Evolutionary conservation across 2,797 vertebrate species (phyloP).

Genomic region (Amblyopsis hoosieri): DNA sequence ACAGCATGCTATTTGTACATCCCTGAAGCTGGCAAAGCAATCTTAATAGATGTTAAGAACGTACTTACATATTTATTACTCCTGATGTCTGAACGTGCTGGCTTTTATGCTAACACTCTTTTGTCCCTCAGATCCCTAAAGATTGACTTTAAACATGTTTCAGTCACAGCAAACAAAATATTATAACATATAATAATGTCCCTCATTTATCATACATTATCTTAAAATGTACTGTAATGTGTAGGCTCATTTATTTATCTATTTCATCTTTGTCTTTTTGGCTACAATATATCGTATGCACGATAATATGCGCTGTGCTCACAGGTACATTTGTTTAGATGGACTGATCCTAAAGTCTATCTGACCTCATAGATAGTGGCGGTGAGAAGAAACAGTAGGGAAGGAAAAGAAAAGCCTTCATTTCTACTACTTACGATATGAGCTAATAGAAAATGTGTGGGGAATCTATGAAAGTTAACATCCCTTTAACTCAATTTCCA

Average conservation of each 20-base stretch:
- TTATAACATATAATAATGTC: conserved; percentile 35
- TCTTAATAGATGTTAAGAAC: conserved; percentile 28
- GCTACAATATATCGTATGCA: no score
- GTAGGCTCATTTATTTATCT: no score
- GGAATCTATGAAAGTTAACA: conserved; percentile 59
- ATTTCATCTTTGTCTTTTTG: no score
- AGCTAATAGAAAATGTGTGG: conserved; percentile 41
- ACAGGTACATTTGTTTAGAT: no score
- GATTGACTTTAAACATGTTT: conserved; percentile 53
- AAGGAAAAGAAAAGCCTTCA: conserved; percentile 7
- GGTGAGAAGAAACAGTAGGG: neutral
- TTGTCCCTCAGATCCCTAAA: conserved; percentile 37
- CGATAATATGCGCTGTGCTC: no score
- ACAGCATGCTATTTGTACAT: conserved; percentile 28
- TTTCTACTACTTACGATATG: conserved; percentile 24
- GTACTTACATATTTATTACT: conserved; percentile 36
- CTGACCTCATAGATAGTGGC: neutral
- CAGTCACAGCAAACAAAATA: conserved; percentile 43
- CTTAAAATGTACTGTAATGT: no score
- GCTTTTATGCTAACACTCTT: conserved; percentile 28
- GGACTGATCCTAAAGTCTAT: neutral
- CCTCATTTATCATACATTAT: no score
- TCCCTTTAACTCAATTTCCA: conserved; percentile 42
- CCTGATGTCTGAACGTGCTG: conserved; percentile 22
- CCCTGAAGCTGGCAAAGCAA: conserved; percentile 29